phyloP scores from a whole-genome alignment of 2,888 invertebrate species.

The Standfussiana lucernea region DNA sequence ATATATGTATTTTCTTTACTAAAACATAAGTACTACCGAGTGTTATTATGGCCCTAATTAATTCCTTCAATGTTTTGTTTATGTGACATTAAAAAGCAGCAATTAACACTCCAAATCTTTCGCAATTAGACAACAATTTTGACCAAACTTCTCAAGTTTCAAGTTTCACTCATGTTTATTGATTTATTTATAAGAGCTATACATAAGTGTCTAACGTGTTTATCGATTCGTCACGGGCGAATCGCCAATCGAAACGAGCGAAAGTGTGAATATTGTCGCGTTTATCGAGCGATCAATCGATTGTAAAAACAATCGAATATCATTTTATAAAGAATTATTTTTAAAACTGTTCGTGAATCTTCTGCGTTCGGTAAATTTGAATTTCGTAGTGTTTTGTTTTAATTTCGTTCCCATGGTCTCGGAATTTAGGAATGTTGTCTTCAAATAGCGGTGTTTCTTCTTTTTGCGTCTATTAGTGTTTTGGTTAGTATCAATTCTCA shows the following conservation, averaged over 20 bases:
- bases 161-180: slow-evolving; percentile 20
- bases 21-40: background rate
- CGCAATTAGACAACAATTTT: slow-evolving; percentile 22
- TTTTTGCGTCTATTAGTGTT: slow-evolving; percentile 46
- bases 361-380: background rate
- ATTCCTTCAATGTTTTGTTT: background rate
- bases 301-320: slow-evolving; percentile 29
- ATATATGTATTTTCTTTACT: too few species aligned
- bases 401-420: slow-evolving; percentile 47
- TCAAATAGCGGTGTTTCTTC: slow-evolving; percentile 20
- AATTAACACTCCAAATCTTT: background rate
- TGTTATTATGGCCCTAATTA: background rate
- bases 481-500: slow-evolving; percentile 35
- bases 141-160: background rate
- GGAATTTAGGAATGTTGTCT: slow-evolving; percentile 41
- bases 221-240: slow-evolving; percentile 55
- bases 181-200: slow-evolving; percentile 9
- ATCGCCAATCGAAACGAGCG: slow-evolving; percentile 38
- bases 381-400: slow-evolving; percentile 28
- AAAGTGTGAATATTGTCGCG: slow-evolving; percentile 58
- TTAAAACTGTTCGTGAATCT: background rate
- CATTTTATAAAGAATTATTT: slow-evolving; percentile 25
- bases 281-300: slow-evolving; percentile 23
- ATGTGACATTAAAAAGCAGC: background rate
- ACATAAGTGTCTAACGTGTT: slow-evolving; percentile 26